Base-by-base conservation (phyloP, 2,797 vertebrate genomes). In the Heterohyrax brucei region DNA sequence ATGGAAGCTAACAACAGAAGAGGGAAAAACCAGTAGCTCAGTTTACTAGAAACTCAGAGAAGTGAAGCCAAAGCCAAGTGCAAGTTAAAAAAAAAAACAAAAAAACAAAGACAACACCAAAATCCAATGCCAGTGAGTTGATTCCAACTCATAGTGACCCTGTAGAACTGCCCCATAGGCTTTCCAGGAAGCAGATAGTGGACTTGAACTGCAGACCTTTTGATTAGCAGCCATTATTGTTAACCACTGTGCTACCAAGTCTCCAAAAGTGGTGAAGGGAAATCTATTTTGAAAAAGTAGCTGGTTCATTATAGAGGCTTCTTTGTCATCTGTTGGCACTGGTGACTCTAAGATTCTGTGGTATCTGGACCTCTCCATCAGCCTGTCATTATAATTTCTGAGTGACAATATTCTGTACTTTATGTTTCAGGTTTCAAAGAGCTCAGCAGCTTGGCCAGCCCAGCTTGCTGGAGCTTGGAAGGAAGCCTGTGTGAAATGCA, bases 401-500 rank as follows among this genome's bases (percentile, higher is more conserved):
- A 94, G 28, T n/a, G 21, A 0, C 77, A 93, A 1, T 30, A 39
- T 95, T n/a, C 64, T 95, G 28, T 72, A 53, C 10, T 92, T 91
- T 56, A 44, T 94, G 59, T 96, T 94, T 77, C 83, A 76, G n/a
- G 68, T 39, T 88, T 96, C 73, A 91, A 85, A 68, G 83, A 33
- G 70, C 7, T 19, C 7, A 76, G 22, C 87, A 91, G 1, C 26
- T 92, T 96, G 73, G 6, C 77, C 94, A 93, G 19, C 10, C 48
- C 73, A 75, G 6, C 30, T 87, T 95, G 13, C 39, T 85, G 72
- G 19, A 93, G 28, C 77, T 93, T 91, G 66, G 80, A 97, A 95
- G 66, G 78, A 91, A 97, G 83, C n/a, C 93, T 68, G 12, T 7
- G 0, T 88, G 92, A 98, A 96, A 94, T 93, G 77, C 91, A 98